These are phyloP conservation scores for Sarcophaga bullata DNA, from an alignment of 1,140 invertebrate genomes.

Conservation along the genomic window DNA sequence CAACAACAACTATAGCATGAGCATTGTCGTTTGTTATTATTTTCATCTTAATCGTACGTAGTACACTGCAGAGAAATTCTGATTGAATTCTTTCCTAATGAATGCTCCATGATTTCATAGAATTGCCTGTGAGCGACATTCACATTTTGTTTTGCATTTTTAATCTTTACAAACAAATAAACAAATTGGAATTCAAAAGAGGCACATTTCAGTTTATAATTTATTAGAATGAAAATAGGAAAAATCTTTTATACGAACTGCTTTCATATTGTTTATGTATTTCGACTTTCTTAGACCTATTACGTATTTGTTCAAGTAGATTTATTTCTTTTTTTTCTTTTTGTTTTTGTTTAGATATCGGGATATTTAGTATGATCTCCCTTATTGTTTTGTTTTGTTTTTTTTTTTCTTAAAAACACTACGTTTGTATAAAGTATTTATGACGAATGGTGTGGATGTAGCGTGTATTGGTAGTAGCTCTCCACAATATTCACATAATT, in stretches of 20 bases:
- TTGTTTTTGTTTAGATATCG: too few relatives aligned
- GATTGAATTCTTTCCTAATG: constrained; percentile 1
- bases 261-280: too few relatives aligned
- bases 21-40: too few relatives aligned
- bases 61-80: neutral
- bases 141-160: neutral
- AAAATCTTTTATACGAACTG: too few relatives aligned
- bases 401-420: neutral
- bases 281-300: too few relatives aligned
- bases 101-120: neutral
- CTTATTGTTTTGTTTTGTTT: too few relatives aligned
- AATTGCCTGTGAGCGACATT: neutral
- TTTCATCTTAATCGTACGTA: neutral
- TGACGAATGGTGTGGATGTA: neutral
- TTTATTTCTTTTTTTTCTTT: neutral
- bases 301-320: too few relatives aligned
- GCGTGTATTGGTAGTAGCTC: constrained; percentile 1
- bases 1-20: neutral
- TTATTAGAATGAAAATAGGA: too few relatives aligned
- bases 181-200: too few relatives aligned
- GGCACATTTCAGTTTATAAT: too few relatives aligned
- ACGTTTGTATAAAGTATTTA: neutral
- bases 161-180: neutral
- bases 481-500: neutral
- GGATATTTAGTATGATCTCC: too few relatives aligned